Evolutionary conservation across 37 sponge, comb jelly and placozoan genomes (phyloP).

Genomic region (Beroe ovata): DNA sequence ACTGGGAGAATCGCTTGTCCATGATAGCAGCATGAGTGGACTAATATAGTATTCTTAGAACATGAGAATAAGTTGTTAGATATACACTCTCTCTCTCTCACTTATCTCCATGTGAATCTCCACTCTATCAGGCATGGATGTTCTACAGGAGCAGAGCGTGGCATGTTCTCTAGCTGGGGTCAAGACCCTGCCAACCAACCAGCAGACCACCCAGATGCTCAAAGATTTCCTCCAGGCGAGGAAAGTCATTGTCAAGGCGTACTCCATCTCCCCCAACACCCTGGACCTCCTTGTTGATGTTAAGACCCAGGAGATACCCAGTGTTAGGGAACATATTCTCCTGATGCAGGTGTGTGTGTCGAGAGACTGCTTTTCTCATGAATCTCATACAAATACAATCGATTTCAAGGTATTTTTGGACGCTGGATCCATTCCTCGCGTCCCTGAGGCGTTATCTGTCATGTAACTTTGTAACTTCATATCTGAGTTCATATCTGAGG

Average conservation of each 20-base stretch:
- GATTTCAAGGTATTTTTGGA: no score
- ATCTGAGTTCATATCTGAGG: no score
- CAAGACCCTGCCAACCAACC: not conserved
- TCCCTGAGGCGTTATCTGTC: no score
- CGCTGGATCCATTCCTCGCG: no score
- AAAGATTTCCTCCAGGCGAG: not conserved
- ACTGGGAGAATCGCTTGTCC: no score
- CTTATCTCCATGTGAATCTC: not conserved
- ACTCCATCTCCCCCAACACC: conserved; percentile 45
- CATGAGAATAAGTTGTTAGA: no score
- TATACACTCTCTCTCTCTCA: no score
- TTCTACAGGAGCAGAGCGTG: conserved; percentile 11
- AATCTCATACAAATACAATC: no score
- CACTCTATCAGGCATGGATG: conserved; percentile 25
- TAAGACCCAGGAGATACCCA: not conserved
- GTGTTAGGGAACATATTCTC: conserved; percentile 8
- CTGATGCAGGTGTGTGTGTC: conserved; percentile 8
- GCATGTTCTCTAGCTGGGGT: conserved; percentile 11
- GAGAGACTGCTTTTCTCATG: no score
- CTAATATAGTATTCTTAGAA: no score
- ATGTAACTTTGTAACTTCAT: no score
- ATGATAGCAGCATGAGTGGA: no score
- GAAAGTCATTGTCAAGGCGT: conserved; percentile 21
- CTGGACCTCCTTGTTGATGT: conserved; percentile 4
- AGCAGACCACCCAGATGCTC: not conserved